These are phyloP conservation scores for Chitala chitala DNA, from an alignment of 2,113 vertebrate genomes.

Conservation along the genomic window DNA sequence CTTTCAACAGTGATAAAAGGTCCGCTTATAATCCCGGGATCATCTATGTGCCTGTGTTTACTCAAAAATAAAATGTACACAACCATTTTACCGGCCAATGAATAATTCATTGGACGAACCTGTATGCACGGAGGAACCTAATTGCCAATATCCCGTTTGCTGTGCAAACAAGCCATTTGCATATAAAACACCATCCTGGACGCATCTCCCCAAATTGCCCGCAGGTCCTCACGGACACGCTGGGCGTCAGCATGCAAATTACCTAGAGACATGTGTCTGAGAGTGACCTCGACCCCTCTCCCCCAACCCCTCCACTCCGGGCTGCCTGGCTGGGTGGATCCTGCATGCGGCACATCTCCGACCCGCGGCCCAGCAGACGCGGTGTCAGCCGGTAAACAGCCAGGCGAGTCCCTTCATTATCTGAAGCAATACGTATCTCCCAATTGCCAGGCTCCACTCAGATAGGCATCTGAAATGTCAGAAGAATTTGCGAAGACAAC, in stretches of 20 bases:
- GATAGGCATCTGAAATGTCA: conserved; percentile 68
- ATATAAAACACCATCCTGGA: conserved; percentile 52
- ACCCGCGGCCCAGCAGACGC: neutral
- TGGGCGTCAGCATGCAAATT: conserved; percentile 29
- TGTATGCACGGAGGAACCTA: conserved; percentile 31
- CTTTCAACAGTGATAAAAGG: conserved; percentile 49
- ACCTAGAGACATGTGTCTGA: conserved; percentile 16
- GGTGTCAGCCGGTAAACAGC: conserved; percentile 45
- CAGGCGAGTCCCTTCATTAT: conserved; percentile 53
- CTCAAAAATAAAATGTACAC: conserved; percentile 42
- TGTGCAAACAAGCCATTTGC: conserved; percentile 46
- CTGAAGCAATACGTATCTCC: conserved; percentile 48
- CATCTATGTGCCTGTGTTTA: conserved; percentile 50
- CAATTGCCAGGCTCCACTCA: conserved; percentile 46
- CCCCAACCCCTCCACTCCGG: neutral
- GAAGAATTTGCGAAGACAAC: conserved; percentile 64
- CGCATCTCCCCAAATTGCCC: conserved; percentile 23
- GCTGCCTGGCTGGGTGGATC: too few relatives aligned
- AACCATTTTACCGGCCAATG: conserved; percentile 45
- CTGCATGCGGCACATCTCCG: neutral
- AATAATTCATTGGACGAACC: conserved; percentile 49
- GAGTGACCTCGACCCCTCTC: conserved; percentile 18
- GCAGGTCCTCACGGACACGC: conserved; percentile 52
- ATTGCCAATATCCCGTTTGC: conserved; percentile 46
- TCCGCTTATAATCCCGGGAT: conserved; percentile 50